Evolutionary conservation across 2,797 vertebrate species (phyloP), one percentile per base, ranked within the genome.

Genomic region (Galaxias olidus): DNA sequence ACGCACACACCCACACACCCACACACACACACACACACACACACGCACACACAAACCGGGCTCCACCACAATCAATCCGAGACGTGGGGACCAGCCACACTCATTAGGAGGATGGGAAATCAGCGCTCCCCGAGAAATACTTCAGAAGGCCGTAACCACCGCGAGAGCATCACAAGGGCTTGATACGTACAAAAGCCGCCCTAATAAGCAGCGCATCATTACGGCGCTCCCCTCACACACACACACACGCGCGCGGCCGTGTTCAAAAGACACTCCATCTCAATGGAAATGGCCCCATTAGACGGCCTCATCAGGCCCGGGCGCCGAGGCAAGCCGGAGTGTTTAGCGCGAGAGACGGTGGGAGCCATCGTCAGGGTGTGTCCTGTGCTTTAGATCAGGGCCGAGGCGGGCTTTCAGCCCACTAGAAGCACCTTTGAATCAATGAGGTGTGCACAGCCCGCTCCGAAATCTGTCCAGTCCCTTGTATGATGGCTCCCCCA

Each of bases 11-110:
- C 52, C 59, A 72, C 66, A 70, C 71, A 57, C 42, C 44, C 20
- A 40, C 56, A n/a, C 15, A 57, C 66, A 43, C 59, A 50, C 58
- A 61, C 43, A 71, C 61, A 40, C 63, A 61, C 69, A 71, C 73
- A 79, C 69, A 76, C 71, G 84, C 61, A 63, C 69, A 70, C 48
- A 59, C 55, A 41, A 10, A 60, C 42, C 45, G 20, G 30, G 42
- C 52, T 20, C 7, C n/a, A 50, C 1, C 8, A 14, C 48, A 15
- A 50, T 17, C 48, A 50, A 30, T 6, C 30, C 6, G 30, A 30
- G 30, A 6, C 6, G 6, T 30, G 44, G 61, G 61, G 44, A n/a
- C 19, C 11, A 41, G 13, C 59, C 46, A 11, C 55, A 62, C n/a
- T 52, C 55, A 61, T 54, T 57, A 14, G 20, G 17, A 55, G 15